These are phyloP conservation scores for Halocynthia aurantium DNA, from an alignment of 23 tunicate genomes.

Conservation along the genomic window DNA sequence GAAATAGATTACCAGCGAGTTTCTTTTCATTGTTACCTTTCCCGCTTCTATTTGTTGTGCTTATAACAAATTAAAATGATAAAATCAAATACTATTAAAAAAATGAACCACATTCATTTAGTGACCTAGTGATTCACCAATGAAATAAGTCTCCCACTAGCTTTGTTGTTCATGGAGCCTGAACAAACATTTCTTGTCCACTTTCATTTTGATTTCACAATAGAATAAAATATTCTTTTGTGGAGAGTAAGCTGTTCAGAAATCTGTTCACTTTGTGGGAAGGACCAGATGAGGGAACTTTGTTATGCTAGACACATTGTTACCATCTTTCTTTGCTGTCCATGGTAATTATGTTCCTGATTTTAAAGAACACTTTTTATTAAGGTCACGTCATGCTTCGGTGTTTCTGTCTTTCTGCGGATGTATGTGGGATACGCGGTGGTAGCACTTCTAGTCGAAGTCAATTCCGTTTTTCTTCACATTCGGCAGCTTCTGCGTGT, in stretches of 20 bases:
- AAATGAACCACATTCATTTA: too few relatives aligned
- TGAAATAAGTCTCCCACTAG: too few relatives aligned
- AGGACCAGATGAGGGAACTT: too few relatives aligned
- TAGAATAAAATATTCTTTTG: slow-evolving; percentile 1
- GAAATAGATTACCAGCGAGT: too few relatives aligned
- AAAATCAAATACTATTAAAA: too few relatives aligned
- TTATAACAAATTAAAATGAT: too few relatives aligned
- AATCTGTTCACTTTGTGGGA: too few relatives aligned
- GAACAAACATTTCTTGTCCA: too few relatives aligned
- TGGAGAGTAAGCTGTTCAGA: neutral
- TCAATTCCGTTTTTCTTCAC: slow-evolving; percentile 78
- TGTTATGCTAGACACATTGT: neutral
- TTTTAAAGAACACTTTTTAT: neutral
- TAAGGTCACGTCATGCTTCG: slow-evolving; percentile 45
- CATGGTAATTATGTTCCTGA: neutral
- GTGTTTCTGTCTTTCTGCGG: slow-evolving; percentile 39
- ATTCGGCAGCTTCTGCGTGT: slow-evolving; percentile 52
- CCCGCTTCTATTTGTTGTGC: too few relatives aligned
- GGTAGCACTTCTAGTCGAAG: slow-evolving; percentile 74
- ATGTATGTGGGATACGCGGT: slow-evolving; percentile 51
- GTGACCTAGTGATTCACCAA: too few relatives aligned
- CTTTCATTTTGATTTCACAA: neutral
- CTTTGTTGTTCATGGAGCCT: too few relatives aligned
- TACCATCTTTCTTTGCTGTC: neutral
- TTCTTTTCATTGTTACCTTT: too few relatives aligned